Percentiles rank a stretch among this genome's conserved stretches.
Evolutionary conservation across 92 coral and sea anemone genomes (phyloP).

Genomic region (Parazoanthus atlanticus): DNA sequence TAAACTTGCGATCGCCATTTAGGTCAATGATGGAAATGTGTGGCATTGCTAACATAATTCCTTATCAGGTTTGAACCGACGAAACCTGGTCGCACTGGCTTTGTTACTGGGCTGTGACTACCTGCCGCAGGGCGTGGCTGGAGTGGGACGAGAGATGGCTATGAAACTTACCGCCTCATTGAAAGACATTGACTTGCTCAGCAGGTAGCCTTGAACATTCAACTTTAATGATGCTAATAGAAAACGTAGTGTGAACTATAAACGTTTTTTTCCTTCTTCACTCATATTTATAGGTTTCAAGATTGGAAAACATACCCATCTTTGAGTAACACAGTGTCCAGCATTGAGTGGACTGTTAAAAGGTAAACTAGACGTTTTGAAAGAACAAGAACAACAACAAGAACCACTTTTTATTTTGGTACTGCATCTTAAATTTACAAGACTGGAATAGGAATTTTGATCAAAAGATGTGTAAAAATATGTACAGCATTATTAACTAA

Average conservation of each 20-base stretch:
- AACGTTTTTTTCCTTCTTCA: neutral
- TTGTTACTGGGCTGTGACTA: constrained; percentile 96
- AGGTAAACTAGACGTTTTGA: constrained; percentile 21
- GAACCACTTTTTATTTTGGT: neutral
- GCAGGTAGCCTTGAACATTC: constrained; percentile 56
- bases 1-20: too few relatives aligned
- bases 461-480: too few relatives aligned
- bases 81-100: constrained; percentile 83
- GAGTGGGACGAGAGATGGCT: constrained; percentile 93
- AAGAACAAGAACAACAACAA: too few relatives aligned
- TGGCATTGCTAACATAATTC: neutral
- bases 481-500: too few relatives aligned
- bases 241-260: neutral
- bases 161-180: constrained; percentile 66
- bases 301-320: constrained; percentile 48
- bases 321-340: neutral
- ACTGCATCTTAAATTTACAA: neutral
- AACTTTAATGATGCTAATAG: too few relatives aligned
- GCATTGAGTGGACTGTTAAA: constrained; percentile 47
- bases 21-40: neutral
- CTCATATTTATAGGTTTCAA: constrained; percentile 35
- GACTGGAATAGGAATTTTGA: too few relatives aligned
- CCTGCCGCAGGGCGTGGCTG: constrained; percentile 94
- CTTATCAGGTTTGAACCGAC: constrained; percentile 71
- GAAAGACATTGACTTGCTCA: constrained; percentile 61